Percentiles rank a stretch among this genome's conserved stretches.
Conservation (phyloP, 2,888 invertebrate genomes). For the Epirrita christyi region DNA sequence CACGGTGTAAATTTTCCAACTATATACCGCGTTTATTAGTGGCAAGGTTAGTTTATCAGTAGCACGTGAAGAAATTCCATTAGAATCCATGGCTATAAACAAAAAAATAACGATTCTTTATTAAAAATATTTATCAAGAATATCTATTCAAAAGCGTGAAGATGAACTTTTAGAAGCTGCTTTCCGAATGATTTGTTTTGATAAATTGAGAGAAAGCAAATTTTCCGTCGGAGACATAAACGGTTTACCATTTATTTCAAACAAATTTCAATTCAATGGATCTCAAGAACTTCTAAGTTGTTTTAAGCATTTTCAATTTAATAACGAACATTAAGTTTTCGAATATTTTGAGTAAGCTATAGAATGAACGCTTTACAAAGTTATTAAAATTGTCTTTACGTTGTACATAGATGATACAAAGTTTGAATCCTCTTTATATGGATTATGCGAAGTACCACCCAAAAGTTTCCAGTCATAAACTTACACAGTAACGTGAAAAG, state of each 20-base stretch:
- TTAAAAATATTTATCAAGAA: no score
- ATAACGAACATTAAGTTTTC: conserved; percentile 26
- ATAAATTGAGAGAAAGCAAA: conserved; percentile 54
- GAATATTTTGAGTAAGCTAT: neutral
- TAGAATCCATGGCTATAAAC: no score
- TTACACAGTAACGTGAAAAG: conserved; percentile 27
- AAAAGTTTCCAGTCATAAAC: conserved; percentile 26
- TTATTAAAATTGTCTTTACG: conserved; percentile 3
- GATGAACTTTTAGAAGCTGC: conserved; percentile 5
- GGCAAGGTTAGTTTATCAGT: no score
- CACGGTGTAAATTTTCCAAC: no score
- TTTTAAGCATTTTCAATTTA: conserved; percentile 25
- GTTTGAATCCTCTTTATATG: conserved; percentile 31
- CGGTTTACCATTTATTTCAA: conserved; percentile 46
- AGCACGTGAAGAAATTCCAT: no score
- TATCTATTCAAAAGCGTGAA: no score
- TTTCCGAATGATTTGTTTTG: conserved; percentile 55
- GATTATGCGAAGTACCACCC: conserved; percentile 24
- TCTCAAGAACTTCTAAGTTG: conserved; percentile 31
- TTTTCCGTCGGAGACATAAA: conserved; percentile 50
- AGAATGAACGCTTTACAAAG: neutral
- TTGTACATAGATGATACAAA: conserved; percentile 17
- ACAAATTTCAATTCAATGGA: conserved; percentile 47
- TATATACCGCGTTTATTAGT: no score
- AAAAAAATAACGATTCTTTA: no score